Evolutionary conservation across 2,797 vertebrate species (phyloP), one percentile per base, ranked within the genome.

Genomic region (Halcyon chelicuti): DNA sequence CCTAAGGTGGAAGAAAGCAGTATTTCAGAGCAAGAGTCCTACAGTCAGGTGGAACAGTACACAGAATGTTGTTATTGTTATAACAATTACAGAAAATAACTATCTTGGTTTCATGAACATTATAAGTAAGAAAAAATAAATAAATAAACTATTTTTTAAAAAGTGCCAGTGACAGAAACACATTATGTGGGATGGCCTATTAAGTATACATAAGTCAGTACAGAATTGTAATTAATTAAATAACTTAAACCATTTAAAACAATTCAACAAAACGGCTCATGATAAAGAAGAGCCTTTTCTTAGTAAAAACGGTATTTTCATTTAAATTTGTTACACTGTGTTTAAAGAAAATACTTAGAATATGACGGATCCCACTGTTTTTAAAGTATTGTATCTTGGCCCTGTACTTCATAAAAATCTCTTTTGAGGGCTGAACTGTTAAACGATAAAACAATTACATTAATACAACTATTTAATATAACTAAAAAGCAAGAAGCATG

Each of bases 331-430:
- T 55, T 73, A 39, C 7, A 58, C 60, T 21, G 29, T 33, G 10
- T 78, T 73, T 87, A 54, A 63, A 77, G 49, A 75, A 81, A 81
- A 54, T 97, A 97, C 92, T 97, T 96, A 97, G 95, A 88, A 92
- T 81, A 55, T 2, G 35, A 87, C 10, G 20, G 96, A 98, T 92
- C 94, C 94, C 60, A 96, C 92, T 87, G 95, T 94, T 97, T 98
- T 98, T 90, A 94, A 78, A 28, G 2, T 31, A 12, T 33, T 63
- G 15, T 62, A 4, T 39, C 40, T 82, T 54, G 22, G 5, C n/a
- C 22, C 26, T 31, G 42, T 11, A 37, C 26, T 78, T 49, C 22
- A 66, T 46, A 54, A 76, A 84, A 92, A 82, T 19, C 22, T 85
- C 42, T 46, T 46, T 16, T 29, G 58, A 85, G 33, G 20, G 5